Conservation (phyloP, 2,888 invertebrate species). For the Sinotaia quadrata region DNA sequence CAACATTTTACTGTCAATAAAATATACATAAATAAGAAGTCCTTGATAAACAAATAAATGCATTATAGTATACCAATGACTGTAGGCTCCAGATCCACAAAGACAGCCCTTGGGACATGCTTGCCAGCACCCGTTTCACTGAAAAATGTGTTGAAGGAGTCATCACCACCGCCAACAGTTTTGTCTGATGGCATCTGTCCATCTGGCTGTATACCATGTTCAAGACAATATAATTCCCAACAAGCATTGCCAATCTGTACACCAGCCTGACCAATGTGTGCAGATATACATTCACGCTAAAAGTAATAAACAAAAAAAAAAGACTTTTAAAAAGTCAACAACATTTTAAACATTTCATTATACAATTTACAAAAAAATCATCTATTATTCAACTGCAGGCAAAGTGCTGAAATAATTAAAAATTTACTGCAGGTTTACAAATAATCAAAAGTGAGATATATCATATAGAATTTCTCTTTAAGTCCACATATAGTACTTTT, state of each 20-base stretch:
- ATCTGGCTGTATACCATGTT: background rate
- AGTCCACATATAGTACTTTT: too few relatives aligned
- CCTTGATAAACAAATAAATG: too few relatives aligned
- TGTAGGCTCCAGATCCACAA: slow-evolving; percentile 95
- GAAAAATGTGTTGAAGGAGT: slow-evolving; percentile 35
- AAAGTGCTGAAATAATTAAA: too few relatives aligned
- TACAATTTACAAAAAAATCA: too few relatives aligned
- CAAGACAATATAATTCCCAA: background rate
- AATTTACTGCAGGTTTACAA: too few relatives aligned
- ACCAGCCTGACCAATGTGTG: background rate
- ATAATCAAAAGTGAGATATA: too few relatives aligned
- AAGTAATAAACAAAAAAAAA: background rate
- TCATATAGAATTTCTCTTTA: too few relatives aligned
- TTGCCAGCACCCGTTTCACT: slow-evolving; percentile 92
- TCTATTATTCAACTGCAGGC: too few relatives aligned
- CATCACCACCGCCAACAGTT: slow-evolving; percentile 13
- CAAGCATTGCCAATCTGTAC: slow-evolving; percentile 1
- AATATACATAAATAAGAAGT: too few relatives aligned
- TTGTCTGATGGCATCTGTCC: background rate
- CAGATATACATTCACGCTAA: background rate
- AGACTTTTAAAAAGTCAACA: too few relatives aligned
- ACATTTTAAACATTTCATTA: too few relatives aligned
- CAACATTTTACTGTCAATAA: too few relatives aligned
- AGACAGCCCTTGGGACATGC: slow-evolving; percentile 92
- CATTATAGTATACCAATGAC: slow-evolving; percentile 92